Evolutionary conservation across 2,113 vertebrate genomes (phyloP), one percentile per base, ranked within the genome.

Genomic region (Rhabdornis inornatus): DNA sequence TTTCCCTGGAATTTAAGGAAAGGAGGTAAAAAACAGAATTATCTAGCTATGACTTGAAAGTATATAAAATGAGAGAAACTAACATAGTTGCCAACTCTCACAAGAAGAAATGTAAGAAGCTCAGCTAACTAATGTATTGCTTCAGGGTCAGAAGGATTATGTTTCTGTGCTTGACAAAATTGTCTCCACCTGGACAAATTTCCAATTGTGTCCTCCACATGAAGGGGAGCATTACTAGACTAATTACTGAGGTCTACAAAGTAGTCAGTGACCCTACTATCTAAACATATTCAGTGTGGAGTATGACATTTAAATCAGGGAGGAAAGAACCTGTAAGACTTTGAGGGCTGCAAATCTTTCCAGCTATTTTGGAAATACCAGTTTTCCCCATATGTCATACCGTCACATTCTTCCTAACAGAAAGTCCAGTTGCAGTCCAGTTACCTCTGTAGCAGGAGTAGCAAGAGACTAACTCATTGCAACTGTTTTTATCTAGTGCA

Each of bases 141-240:
- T 92, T 72, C 31, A 92, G 66, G 47, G 66, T 89, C 53, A 79
- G 63, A 53, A 79, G 19, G 40, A 82, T 91, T 94, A 77, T 86
- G 28, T 81, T 94, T 91, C 23, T 88, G 15, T 90, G 31, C 33
- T 77, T 87, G 76, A 75, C 39, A 65, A 93, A 94, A 96, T 89
- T 94, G 47, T 65, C 37, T 83, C 37, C 88, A 94, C 77, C 80
- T 93, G 80, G 83, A 92, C 59, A 94, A 52, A 94, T 91, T 97
- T 95, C 78, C 81, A 89, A 1, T 83, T 85, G n/a, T 90, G 63
- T 68, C 47, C 56, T 87, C 42, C 44, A 81, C 8, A 5, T 80
- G 56, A 72, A 84, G 30, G 39, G 56, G 35, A 93, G 12, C 45
- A 77, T 76, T 59, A 83, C 16, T 56, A 89, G 42, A 78, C 83